Base-by-base conservation (phyloP, 2,113 vertebrate genomes). In the Mus musculus region DNA sequence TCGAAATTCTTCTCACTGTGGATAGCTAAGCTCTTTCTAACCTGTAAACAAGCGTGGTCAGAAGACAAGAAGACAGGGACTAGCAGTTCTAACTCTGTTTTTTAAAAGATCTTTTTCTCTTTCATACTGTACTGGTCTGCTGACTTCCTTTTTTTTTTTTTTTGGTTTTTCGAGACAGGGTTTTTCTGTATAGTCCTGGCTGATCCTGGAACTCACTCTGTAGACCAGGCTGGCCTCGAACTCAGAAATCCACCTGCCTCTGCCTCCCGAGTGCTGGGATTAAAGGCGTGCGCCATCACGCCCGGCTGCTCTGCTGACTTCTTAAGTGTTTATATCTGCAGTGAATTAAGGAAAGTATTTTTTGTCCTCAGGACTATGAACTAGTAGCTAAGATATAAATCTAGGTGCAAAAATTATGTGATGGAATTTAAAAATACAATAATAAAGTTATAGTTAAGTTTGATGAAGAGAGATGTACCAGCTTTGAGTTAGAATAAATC, bases 381-480 rank as follows among this genome's bases (percentile, higher is more conserved):
- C 13, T 93, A 42, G 91, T 95, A 96, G n/a, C 73, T 36, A 91
- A 95, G 49, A 82, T 11, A 49, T 52, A 77, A 46, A 89, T 90
- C 7, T 36, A 94, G 61, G 17, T 1, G 52, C 33, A 94, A 82
- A 85, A 82, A 56, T 80, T 93, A 81, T 49, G 7, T 71, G 82
- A 36, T 33, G 19, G 19, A 24, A 71, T 69, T 59, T 17, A 71
- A 86, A 86, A 69, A 28, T 96, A 1, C 9, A 88, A 0, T 75
- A 85, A 76, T 94, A 87, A 89, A 95, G 69, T 65, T 39, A 69
- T 95, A 89, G 36, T 94, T 93, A 95, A 42, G 12, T 92, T 52
- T 91, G 88, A 71, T 88, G 28, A 92, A 49, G 20, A 87, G n/a
- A 93, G 63, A 56, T 69, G 20, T 89, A 59, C 90, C 28, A 33